Evolutionary conservation across 2,113 vertebrate genomes (phyloP), one percentile per base, ranked within the genome.

Genomic region (Dicaeum eximium): DNA sequence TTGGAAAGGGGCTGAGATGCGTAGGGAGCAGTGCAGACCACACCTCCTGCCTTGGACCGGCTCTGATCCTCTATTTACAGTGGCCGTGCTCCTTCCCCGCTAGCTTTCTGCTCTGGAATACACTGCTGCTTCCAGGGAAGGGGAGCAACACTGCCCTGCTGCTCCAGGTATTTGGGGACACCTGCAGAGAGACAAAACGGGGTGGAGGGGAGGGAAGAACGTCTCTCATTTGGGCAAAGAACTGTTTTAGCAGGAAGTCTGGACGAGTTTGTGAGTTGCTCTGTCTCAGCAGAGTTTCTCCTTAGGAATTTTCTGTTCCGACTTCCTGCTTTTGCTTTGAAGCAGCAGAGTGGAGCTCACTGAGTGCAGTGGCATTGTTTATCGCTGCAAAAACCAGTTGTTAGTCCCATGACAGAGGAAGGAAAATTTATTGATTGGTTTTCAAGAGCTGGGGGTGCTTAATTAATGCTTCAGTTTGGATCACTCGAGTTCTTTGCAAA

Each of bases 311-410:
- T 88, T 93, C 79, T 90, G 28, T 66, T 78, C 67, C 0, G 2
- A 58, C 81, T 94, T 94, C 90, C 94, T 93, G 94, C 79, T 86
- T 78, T 81, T 57, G 42, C 86, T 74, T 75, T 90, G 75, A 86
- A 69, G 86, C 78, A 91, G 74, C 61, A 44, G 51, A 15, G 56
- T 16, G 37, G 64, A 58, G 15, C 25, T 37, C 10, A 7, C 31
- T 22, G 73, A 53, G 44, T 23, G 60, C 50, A 9, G 47, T 48
- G 60, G 45, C 37, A 15, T 15, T 50, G 50, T 9, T 0, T 44
- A 17, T 40, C 50, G 5, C 56, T 47, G 69, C 27, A 21, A 48
- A 53, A 64, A 42, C 3, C 1, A 2, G 23, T 23, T 4, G 1
- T 53, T 50, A 56, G 27, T 72, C 37, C 42, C 0, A 0, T 31